Evolutionary conservation across 2,113 vertebrate species (phyloP).

Genomic region (Zosterops pallidus): DNA sequence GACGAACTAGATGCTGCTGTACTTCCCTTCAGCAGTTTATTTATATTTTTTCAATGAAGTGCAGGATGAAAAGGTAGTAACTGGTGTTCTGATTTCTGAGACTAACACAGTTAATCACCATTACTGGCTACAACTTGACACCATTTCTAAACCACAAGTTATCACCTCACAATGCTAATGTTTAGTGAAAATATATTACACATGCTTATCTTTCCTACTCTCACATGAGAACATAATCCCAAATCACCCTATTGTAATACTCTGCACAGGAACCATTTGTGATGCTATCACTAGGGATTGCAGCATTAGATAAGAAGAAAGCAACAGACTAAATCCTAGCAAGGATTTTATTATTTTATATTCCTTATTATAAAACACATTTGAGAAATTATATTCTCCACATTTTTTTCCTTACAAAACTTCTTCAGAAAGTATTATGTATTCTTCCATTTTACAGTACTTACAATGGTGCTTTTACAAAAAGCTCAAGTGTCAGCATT

Average conservation of each 20-base stretch:
- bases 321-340: neutral
- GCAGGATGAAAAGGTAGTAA: neutral
- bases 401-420: neutral
- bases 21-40: neutral
- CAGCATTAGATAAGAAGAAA: conserved; percentile 16
- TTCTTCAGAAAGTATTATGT: neutral
- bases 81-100: neutral
- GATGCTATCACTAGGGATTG: conserved; percentile 1
- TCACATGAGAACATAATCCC: conserved; percentile 3
- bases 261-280: neutral
- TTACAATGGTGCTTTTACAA: neutral
- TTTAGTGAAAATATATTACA: neutral
- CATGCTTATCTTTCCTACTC: neutral
- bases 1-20: neutral
- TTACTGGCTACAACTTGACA: neutral
- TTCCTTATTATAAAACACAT: neutral
- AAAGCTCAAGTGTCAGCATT: neutral
- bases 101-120: neutral
- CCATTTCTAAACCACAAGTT: neutral
- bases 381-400: neutral
- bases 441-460: neutral
- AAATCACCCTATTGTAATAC: conserved; percentile 1
- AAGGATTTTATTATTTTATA: neutral
- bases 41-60: neutral
- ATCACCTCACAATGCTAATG: neutral